Evolutionary conservation across 2,797 vertebrate genomes (phyloP), one percentile per base, ranked within the genome.

Genomic region (Morus bassanus): DNA sequence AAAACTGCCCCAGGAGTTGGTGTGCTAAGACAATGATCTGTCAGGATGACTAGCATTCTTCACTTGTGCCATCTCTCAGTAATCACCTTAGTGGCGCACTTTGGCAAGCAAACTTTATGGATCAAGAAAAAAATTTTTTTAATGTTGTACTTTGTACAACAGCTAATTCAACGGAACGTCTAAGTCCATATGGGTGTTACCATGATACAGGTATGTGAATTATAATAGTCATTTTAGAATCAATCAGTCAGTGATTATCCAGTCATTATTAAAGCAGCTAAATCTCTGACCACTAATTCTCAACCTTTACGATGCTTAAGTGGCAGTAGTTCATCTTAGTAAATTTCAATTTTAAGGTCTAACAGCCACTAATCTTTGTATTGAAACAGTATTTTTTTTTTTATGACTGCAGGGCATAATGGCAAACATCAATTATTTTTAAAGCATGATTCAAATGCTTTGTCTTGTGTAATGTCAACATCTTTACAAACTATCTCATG

Each of bases 41-140:
- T 39, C 72, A 90, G 54, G 17, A 63, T 10, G 37, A 24, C 4
- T 45, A 51, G 4, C 28, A 35, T 33, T 65, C 59, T 37, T 69
- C 7, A 64, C 67, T 45, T 61, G 11, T 37, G 35, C 4, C 8
- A 21, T 51, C 13, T 41, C 46, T 68, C 0, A 0, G 12, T 43
- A 74, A 41, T 31, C n/a, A 54, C 33, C 24, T 45, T 25, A 61
- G 25, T 5, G 31, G 9, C 11, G 53, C 27, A 74, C 7, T 53
- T 65, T 41, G 39, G 14, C 7, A 78, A 67, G 22, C 2, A 87
- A 57, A 77, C 25, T 70, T 88, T 10, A n/a, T n/a, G 17, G 10
- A 69, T 78, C 6, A 28, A 19, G 12, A 75, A 12, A 6, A 5
- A 7, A 13, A 46, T 6, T 7, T 8, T 59, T 64, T 46, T 11